phyloP scores from a whole-genome alignment of 2,888 invertebrate species.

The Graphium colonna region DNA sequence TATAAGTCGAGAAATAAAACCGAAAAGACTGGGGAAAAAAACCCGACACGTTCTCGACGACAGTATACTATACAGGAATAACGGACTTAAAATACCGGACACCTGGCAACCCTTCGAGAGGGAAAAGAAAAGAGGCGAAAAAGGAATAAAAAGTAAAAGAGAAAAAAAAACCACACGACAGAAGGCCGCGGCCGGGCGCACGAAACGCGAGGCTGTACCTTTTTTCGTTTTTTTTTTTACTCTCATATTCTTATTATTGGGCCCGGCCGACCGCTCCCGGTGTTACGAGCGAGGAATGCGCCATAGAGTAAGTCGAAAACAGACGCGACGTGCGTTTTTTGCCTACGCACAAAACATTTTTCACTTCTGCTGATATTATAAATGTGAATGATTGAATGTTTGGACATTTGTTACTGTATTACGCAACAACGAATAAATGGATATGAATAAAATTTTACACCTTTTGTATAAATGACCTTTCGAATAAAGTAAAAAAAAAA shows the following conservation, averaged over 20 bases:
- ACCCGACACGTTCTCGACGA: conserved; percentile 9
- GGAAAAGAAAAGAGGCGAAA: conserved; percentile 31
- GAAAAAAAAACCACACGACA: conserved; percentile 42
- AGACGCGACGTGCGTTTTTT: conserved; percentile 52
- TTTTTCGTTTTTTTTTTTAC: conserved; percentile 70
- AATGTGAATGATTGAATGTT: too few relatives aligned
- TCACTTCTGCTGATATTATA: too few relatives aligned
- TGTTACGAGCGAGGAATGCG: conserved; percentile 77
- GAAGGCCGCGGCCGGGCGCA: conserved; percentile 51
- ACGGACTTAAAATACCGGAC: conserved; percentile 52
- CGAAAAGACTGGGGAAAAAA: not conserved
- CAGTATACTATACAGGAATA: conserved; percentile 28
- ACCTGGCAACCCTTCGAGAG: conserved; percentile 34
- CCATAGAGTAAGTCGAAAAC: conserved; percentile 50
- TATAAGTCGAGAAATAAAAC: conserved; percentile 3
- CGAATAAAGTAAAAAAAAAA: too few relatives aligned
- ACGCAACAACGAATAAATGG: too few relatives aligned
- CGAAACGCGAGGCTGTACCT: conserved; percentile 53
- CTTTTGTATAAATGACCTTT: too few relatives aligned
- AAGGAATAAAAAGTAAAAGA: conserved; percentile 29
- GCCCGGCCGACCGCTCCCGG: conserved; percentile 71
- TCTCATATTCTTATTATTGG: conserved; percentile 76
- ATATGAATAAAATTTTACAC: too few relatives aligned
- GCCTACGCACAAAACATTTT: not conserved
- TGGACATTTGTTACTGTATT: too few relatives aligned